phyloP scores from a whole-genome alignment of 1,140 invertebrate species.

The Pogonus chalceus region DNA sequence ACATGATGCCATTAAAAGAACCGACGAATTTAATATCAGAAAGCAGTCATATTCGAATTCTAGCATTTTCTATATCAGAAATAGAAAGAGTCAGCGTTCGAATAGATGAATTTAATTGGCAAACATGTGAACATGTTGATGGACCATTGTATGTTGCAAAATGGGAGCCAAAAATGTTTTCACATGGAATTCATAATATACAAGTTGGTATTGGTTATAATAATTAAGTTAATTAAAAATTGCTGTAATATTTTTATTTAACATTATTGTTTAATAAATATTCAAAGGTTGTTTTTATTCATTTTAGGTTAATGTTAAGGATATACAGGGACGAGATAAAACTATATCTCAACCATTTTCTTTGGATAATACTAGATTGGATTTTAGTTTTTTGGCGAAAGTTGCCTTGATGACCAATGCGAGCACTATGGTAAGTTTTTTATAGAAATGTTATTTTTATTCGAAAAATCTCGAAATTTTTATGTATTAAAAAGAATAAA shows the following conservation, averaged over 20 bases:
- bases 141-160: conserved; percentile 59
- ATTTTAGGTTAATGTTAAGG: conserved; percentile 48
- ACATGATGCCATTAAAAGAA: conserved; percentile 61
- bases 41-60: conserved; percentile 72
- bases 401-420: conserved; percentile 66
- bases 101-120: conserved; percentile 56
- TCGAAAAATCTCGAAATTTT: too few species aligned
- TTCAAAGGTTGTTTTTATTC: conserved; percentile 12
- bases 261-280: neutral
- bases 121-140: conserved; percentile 44
- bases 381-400: conserved; percentile 56
- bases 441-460: too few species aligned
- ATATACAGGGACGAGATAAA: conserved; percentile 47
- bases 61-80: conserved; percentile 59
- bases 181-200: conserved; percentile 57
- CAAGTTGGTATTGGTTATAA: conserved; percentile 41
- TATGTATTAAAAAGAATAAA: too few species aligned
- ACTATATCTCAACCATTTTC: conserved; percentile 62
- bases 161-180: conserved; percentile 61
- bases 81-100: conserved; percentile 53
- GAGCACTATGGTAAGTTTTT: conserved; percentile 60
- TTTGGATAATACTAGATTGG: conserved; percentile 56
- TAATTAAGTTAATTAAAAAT: neutral
- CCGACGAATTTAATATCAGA: conserved; percentile 53
- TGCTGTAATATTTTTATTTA: neutral